phyloP scores from a whole-genome alignment of 2,797 vertebrate species.

The Siniperca obscura region DNA sequence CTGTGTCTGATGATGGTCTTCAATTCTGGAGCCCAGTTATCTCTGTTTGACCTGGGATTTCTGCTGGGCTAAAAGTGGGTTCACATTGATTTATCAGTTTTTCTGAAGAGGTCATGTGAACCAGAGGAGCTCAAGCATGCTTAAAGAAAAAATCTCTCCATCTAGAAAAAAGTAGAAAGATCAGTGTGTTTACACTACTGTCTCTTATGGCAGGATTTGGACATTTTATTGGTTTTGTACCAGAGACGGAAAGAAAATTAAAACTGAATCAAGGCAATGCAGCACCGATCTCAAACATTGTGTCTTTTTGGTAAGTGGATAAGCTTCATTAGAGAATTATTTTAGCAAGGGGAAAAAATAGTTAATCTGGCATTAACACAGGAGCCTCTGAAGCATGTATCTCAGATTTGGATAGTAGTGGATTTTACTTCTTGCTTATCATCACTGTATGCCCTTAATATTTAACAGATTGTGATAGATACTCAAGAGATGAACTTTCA shows the following conservation, averaged over 20 bases:
- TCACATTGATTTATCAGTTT: slow-evolving; percentile 42
- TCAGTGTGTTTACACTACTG: slow-evolving; percentile 47
- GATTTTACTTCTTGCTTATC: slow-evolving; percentile 27
- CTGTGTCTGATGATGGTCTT: slow-evolving; percentile 24
- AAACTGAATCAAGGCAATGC: slow-evolving; percentile 38
- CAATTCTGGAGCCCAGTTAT: slow-evolving; percentile 38
- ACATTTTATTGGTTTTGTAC: slow-evolving; percentile 61
- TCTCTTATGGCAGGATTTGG: slow-evolving; percentile 48
- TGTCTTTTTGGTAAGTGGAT: slow-evolving; percentile 60
- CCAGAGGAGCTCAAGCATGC: slow-evolving; percentile 35
- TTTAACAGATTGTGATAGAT: slow-evolving; percentile 56
- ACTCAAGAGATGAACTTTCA: slow-evolving; percentile 39
- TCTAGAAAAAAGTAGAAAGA: slow-evolving; percentile 39
- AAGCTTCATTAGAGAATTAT: slow-evolving; percentile 51
- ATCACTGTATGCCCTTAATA: slow-evolving; percentile 40
- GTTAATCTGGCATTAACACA: slow-evolving; percentile 47
- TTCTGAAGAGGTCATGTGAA: slow-evolving; percentile 51
- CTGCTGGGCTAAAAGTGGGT: slow-evolving; percentile 20
- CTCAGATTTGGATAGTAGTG: slow-evolving; percentile 29
- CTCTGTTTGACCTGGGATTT: slow-evolving; percentile 42
- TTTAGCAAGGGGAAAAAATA: slow-evolving; percentile 47
- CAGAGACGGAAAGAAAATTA: slow-evolving; percentile 46
- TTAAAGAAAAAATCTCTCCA: slow-evolving; percentile 27
- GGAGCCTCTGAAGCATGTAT: slow-evolving; percentile 40
- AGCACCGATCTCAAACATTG: slow-evolving; percentile 33